Base-by-base conservation (phyloP, 2,888 invertebrate genomes). In the Drosophila paramelanica region DNA sequence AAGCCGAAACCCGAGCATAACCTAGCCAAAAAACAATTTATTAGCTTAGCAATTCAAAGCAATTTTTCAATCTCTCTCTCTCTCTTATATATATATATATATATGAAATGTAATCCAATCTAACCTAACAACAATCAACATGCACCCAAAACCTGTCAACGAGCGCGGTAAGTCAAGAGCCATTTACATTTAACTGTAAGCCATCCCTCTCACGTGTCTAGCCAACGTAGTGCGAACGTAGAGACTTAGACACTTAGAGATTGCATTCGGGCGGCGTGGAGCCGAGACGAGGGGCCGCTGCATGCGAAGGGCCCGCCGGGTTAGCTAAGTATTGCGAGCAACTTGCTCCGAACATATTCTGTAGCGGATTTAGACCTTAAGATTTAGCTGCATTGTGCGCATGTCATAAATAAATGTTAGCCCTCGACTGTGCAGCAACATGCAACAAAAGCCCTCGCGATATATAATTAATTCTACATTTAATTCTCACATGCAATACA, bases 361-460 rank as follows among this genome's bases (percentile, higher is more conserved):
- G 76, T 82, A 77, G 71, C 52, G 62, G 61, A 41, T 49, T 53
- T 53, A 84, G 81, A 57, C 14, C 60, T 47, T 65, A 55, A 67
- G 72, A 67, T 79, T 55, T 82, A 81, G 85, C 50, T 84, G 89
- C 80, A 86, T 84, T 86, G 45, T 82, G 87, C 73, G 83, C 83
- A 84, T 84, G 83, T 62, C 77, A 59, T 75, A 31, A 75, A 42
- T 7, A 60, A 61, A 31, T 67, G 59, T 73, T 39, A 46, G 58
- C 38, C 61, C 27, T 50, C 36, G 38, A 56, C 39, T 7, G 17
- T 42, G 13, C 38, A 59, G 64, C 72, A 67, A 81, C 81, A 87
- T 84, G 88, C 78, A 81, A 87, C 53, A 17, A 45, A 31, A 17
- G 1, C 23, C 36, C 6, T 39, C 25, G 39, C 49, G 31, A 38